Conservation (phyloP, 1,140 invertebrate species). For the Calycopis cecrops region DNA sequence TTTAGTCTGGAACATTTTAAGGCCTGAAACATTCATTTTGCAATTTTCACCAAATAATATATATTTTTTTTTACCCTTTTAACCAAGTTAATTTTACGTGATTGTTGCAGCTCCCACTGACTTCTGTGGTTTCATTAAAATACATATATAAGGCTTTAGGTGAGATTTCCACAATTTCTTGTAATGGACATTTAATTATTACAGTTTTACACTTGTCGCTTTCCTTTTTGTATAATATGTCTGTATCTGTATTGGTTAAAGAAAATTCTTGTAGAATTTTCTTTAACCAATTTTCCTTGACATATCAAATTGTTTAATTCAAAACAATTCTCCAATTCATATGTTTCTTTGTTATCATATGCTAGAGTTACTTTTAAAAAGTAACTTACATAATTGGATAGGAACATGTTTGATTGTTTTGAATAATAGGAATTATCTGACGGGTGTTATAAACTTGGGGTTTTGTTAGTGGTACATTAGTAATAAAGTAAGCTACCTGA, state of each 20-base stretch:
- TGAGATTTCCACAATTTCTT: constrained; percentile 21
- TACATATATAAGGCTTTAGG: constrained; percentile 14
- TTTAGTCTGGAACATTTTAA: too few species aligned
- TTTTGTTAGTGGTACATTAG: constrained; percentile 1
- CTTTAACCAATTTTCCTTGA: constrained; percentile 15
- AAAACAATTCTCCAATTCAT: constrained; percentile 21
- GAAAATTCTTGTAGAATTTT: constrained; percentile 15
- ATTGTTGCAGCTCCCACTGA: too few species aligned
- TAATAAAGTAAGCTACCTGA: constrained; percentile 14
- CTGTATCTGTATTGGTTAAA: too few species aligned
- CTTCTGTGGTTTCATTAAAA: too few species aligned
- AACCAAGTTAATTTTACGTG: constrained; percentile 2
- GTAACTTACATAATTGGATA: constrained; percentile 24
- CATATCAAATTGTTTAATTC: constrained; percentile 18
- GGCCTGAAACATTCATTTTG: constrained; percentile 14
- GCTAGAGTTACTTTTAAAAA: constrained; percentile 23
- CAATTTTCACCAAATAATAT: constrained; percentile 16
- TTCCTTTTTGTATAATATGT: constrained; percentile 23
- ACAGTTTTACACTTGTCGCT: constrained; percentile 20
- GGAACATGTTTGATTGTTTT: too few species aligned
- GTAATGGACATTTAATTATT: constrained; percentile 18
- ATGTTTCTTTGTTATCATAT: constrained; percentile 19
- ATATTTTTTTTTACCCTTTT: constrained; percentile 12
- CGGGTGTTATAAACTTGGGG: too few species aligned
- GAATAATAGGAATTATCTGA: too few species aligned